Percentiles rank a stretch among this genome's conserved stretches.
Conservation (phyloP, 2,797 vertebrate genomes). For the Platyrinchus mystaceus region DNA sequence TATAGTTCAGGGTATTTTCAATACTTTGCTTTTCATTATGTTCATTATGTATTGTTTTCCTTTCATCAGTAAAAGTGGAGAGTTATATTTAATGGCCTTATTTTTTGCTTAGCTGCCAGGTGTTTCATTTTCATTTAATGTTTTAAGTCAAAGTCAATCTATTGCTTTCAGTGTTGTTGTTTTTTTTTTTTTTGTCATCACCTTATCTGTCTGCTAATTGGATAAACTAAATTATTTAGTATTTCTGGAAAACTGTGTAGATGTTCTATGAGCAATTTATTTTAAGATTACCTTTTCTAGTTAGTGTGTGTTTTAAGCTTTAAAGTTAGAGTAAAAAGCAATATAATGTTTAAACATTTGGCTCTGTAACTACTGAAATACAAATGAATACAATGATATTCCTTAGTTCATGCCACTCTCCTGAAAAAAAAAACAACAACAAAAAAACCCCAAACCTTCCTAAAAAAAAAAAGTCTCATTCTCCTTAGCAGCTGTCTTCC, state of each 20-base stretch:
- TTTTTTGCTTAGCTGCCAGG: slow-evolving; percentile 4
- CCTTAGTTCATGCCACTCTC: neutral
- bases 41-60: neutral
- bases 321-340: neutral
- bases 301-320: neutral
- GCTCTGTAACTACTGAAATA: neutral
- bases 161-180: neutral
- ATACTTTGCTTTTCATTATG: neutral
- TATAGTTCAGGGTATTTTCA: neutral
- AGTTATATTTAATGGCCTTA: neutral
- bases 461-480: neutral
- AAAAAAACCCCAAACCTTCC: neutral
- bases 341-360: neutral
- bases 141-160: neutral
- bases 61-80: neutral
- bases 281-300: neutral
- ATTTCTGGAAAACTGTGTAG: neutral
- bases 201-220: neutral
- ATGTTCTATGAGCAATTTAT: neutral
- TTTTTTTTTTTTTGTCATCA: neutral
- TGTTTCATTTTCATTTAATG: neutral
- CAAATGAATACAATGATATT: neutral
- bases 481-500: neutral
- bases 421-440: neutral
- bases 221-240: neutral